Conservation (phyloP, 2,113 vertebrate genomes). For the Leptosomus discolor region DNA sequence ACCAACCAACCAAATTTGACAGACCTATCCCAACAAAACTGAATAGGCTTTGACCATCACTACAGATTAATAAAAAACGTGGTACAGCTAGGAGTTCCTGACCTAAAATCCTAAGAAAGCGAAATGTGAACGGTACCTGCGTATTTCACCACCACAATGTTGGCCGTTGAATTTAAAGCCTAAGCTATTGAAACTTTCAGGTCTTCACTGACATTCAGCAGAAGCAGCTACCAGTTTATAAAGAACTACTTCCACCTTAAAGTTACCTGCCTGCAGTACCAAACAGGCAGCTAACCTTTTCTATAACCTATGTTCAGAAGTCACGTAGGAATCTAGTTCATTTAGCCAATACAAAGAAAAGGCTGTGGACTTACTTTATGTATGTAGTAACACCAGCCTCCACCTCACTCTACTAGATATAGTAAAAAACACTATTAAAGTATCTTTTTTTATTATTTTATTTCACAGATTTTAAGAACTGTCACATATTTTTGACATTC, state of each 20-base stretch:
- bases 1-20: not conserved
- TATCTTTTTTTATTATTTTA: too few relatives aligned
- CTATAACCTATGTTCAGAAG: not conserved
- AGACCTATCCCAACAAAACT: not conserved
- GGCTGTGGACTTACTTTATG: not conserved
- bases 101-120: not conserved
- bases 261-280: not conserved
- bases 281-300: not conserved
- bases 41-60: not conserved
- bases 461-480: not conserved
- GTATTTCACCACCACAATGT: not conserved
- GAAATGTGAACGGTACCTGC: not conserved
- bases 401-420: fast-evolving
- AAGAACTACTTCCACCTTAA: not conserved
- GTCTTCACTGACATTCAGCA: not conserved
- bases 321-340: not conserved
- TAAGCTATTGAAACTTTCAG: not conserved
- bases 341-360: not conserved
- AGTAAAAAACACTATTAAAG: not conserved
- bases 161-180: not conserved
- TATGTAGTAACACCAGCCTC: not conserved
- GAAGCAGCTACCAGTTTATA: not conserved
- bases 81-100: not conserved
- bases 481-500: not conserved
- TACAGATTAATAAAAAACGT: not conserved